Base-by-base conservation (phyloP, 2,113 vertebrate genomes). In the Jaculus jaculus region DNA sequence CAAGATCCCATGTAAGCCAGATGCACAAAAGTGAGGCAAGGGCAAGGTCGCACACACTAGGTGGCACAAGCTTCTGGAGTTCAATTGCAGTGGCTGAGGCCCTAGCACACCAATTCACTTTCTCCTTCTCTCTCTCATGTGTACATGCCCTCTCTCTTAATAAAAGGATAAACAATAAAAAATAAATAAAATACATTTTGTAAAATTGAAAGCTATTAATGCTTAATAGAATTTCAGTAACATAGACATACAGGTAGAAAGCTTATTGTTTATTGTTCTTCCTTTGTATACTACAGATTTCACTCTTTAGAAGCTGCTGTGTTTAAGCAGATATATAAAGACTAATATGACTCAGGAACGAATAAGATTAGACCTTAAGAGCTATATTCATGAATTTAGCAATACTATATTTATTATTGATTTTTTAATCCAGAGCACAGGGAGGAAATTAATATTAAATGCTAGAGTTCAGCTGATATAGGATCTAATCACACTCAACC, bases 101-200 rank as follows among this genome's bases (percentile, higher is more conserved):
- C 42, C 42, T 47, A 47, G 42, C 8, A 8, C 8, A 8, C 42
- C 42, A 47, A 47, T 47, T 47, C 8, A 6, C 42, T 47, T 8
- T 47, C 42, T 47, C 42, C 42, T 8, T 47, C 42, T 47, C 42
- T 47, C 42, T 47, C 42, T 47, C 42, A 47, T 47, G 42, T 47
- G 42, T 8, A 47, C 8, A 6, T 47, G 8, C 42, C 5, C 42
- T 47, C 42, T 47, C 42, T 47, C 42, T 47, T 6, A 47, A n/a
- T n/a, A 47, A 47, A 47, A 47, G 42, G 42, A 47, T 6, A 47
- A 47, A 47, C 42, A 63, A 63, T 21, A 21, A 96, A 30, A 80
- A 91, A 69, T 10, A 95, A 84, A 83, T 51, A 21, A 73, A 95
- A 79, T 42, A 2, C 34, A 91, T 89, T 93, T 85, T 95, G 95